Conservation (phyloP, 2,797 vertebrate species). For the Tapirus indicus region DNA sequence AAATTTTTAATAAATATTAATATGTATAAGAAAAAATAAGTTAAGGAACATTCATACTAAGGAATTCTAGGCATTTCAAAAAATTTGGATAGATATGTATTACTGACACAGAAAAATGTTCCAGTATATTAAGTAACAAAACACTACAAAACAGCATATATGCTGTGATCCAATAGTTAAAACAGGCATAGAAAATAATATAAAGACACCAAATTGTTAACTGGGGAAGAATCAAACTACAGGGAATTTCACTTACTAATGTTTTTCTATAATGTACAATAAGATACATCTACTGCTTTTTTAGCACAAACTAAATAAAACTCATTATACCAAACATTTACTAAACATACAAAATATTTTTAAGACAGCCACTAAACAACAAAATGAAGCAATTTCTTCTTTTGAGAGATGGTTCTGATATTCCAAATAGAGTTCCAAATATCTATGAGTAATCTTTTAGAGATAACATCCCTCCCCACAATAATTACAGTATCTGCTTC, state of each 20-base stretch:
- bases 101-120: neutral
- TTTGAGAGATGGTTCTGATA: neutral
- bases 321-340: neutral
- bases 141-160: neutral
- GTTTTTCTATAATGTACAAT: neutral
- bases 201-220: neutral
- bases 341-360: neutral
- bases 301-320: neutral
- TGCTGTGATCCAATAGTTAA: neutral
- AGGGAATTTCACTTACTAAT: neutral
- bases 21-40: neutral
- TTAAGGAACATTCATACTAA: neutral
- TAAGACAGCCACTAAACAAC: neutral
- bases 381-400: neutral
- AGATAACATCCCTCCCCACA: neutral
- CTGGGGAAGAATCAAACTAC: neutral
- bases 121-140: neutral
- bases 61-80: neutral
- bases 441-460: neutral
- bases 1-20: neutral
- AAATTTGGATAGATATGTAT: neutral
- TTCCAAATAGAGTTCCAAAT: neutral
- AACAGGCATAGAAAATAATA: neutral
- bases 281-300: neutral
- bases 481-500: neutral